These are phyloP conservation scores for Drosophila ambigua DNA, from an alignment of 1,140 invertebrate genomes.

Conservation along the genomic window DNA sequence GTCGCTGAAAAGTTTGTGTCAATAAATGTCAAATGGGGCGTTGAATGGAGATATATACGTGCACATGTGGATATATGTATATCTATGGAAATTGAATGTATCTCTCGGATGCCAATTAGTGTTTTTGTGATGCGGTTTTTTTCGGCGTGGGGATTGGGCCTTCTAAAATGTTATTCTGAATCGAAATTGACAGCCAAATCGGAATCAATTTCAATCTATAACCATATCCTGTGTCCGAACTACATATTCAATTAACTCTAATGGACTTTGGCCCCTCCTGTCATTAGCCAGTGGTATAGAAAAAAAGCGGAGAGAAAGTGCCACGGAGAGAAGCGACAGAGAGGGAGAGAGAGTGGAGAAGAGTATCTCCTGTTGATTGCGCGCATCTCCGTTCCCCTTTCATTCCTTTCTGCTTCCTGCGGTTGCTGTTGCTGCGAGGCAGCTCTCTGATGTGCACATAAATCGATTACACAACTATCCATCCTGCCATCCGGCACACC, in stretches of 20 bases:
- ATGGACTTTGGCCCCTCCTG: slow-evolving; percentile 55
- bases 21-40: slow-evolving; percentile 47
- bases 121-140: slow-evolving; percentile 15
- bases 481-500: slow-evolving; percentile 1
- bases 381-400: neutral
- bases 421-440: slow-evolving; percentile 23
- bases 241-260: slow-evolving; percentile 80
- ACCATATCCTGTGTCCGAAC: slow-evolving; percentile 43
- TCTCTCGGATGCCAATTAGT: slow-evolving; percentile 56
- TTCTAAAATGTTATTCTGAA: slow-evolving; percentile 39
- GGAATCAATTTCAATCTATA: slow-evolving; percentile 23
- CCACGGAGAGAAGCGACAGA: slow-evolving; percentile 1
- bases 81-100: slow-evolving; percentile 29
- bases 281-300: slow-evolving; percentile 49
- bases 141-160: neutral
- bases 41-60: slow-evolving; percentile 4
- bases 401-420: slow-evolving; percentile 8
- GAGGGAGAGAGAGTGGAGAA: neutral
- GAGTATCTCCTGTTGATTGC: slow-evolving; percentile 7
- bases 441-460: slow-evolving; percentile 66
- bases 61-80: no score
- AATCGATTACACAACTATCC: slow-evolving; percentile 76
- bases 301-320: no score
- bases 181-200: slow-evolving; percentile 33
- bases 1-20: slow-evolving; percentile 29